Conservation (phyloP, 2,797 vertebrate species). For the Propithecus deckenii region DNA sequence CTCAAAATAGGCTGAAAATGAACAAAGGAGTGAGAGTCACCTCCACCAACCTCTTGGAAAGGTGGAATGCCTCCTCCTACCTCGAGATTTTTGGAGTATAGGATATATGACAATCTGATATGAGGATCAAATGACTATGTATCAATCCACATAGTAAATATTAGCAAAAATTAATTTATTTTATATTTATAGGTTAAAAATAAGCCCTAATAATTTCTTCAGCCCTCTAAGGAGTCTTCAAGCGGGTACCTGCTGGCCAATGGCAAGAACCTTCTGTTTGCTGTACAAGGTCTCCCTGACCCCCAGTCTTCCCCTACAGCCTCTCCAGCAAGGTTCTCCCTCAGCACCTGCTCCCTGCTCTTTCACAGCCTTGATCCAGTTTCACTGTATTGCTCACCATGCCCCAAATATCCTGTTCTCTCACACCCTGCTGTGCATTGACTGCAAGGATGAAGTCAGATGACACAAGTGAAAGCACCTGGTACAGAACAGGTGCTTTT, state of each 20-base stretch:
- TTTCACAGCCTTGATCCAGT: neutral
- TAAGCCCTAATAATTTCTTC: neutral
- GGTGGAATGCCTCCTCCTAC: neutral
- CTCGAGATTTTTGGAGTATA: neutral
- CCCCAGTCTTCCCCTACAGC: neutral
- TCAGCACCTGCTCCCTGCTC: neutral
- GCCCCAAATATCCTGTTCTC: neutral
- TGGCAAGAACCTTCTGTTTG: neutral
- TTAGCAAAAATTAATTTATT: neutral
- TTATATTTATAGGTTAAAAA: slow-evolving; percentile 27
- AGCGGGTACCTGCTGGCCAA: neutral
- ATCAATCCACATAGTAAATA: neutral
- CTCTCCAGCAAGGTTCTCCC: neutral
- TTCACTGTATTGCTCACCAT: neutral
- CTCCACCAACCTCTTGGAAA: neutral
- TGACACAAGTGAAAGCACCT: neutral
- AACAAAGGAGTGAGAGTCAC: neutral
- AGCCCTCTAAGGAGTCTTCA: slow-evolving; percentile 4
- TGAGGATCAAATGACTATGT: slow-evolving; percentile 29
- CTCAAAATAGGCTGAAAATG: neutral
- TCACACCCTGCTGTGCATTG: neutral
- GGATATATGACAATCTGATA: neutral
- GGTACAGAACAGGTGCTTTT: slow-evolving; percentile 9
- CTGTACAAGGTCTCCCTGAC: neutral
- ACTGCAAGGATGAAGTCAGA: neutral